These are phyloP conservation scores for Limosa lapponica DNA, from an alignment of 2,797 vertebrate species.

Conservation along the genomic window DNA sequence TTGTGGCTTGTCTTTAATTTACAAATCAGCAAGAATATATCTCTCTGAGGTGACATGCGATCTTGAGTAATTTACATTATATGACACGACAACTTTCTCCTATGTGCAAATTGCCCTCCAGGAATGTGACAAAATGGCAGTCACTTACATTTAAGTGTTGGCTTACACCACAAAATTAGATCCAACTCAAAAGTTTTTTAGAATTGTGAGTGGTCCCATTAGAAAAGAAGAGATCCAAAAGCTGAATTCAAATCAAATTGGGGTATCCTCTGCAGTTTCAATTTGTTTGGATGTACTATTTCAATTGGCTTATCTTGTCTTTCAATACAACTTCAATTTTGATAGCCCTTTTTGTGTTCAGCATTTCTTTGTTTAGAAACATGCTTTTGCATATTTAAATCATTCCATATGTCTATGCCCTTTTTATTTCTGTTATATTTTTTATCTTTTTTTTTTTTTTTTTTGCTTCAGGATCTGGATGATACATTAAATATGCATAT, in stretches of 20 bases:
- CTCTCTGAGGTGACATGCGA: constrained; percentile 30
- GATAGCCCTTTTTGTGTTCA: not conserved
- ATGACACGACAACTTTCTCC: constrained; percentile 14
- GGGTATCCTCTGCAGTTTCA: not conserved
- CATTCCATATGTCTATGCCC: not conserved
- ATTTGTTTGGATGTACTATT: not conserved
- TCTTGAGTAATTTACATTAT: constrained; percentile 33
- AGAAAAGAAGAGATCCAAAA: not conserved
- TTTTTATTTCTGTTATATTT: constrained; percentile 2
- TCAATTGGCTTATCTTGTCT: not conserved
- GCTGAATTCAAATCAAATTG: not conserved
- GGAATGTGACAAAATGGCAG: constrained; percentile 8
- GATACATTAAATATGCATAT: not conserved
- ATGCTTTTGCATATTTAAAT: not conserved
- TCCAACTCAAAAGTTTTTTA: not conserved
- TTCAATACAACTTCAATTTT: not conserved
- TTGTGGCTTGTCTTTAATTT: constrained; percentile 64
- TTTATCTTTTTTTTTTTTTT: not conserved
- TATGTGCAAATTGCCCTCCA: constrained; percentile 14
- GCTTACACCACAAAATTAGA: not conserved
- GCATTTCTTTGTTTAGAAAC: constrained; percentile 19
- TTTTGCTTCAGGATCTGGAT: constrained; percentile 6
- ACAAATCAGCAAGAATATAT: constrained; percentile 63
- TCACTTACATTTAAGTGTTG: not conserved
- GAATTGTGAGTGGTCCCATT: not conserved